A percentile compares a stretch with the other conserved stretches of the same genome.
These are phyloP conservation scores for Merluccius polli DNA, from an alignment of 2,797 vertebrate species.

Conservation along the genomic window DNA sequence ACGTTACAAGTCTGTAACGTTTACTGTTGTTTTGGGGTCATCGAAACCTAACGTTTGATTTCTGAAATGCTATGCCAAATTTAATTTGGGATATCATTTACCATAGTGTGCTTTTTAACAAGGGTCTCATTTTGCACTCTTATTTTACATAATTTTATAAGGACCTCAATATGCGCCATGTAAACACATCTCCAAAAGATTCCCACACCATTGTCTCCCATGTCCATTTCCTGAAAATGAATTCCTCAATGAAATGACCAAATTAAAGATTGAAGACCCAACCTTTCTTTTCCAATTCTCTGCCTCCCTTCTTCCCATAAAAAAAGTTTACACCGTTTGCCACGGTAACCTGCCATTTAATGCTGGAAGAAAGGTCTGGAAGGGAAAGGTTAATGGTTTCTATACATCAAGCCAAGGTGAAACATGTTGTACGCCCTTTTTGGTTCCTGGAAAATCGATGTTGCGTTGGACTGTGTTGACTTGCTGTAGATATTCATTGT, in stretches of 20 bases:
- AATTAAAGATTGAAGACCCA: neutral
- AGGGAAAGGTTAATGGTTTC: slow-evolving; percentile 24
- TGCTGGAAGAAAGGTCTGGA: neutral
- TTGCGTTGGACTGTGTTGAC: neutral
- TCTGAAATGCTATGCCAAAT: too few relatives aligned
- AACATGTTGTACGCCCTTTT: neutral
- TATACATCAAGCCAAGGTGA: slow-evolving; percentile 2
- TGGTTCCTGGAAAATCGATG: slow-evolving; percentile 25
- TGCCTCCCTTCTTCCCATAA: neutral
- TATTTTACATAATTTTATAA: too few relatives aligned
- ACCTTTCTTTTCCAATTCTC: slow-evolving; percentile 4
- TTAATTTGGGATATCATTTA: too few relatives aligned
- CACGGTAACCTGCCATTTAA: neutral
- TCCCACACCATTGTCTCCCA: neutral
- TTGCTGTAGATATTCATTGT: neutral
- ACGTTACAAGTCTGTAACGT: too few relatives aligned
- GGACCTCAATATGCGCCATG: too few relatives aligned
- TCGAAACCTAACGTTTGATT: too few relatives aligned
- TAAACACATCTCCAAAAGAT: too few relatives aligned
- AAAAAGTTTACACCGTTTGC: neutral
- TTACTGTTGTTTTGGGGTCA: neutral
- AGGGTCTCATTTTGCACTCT: too few relatives aligned
- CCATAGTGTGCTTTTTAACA: too few relatives aligned
- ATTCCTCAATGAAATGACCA: neutral
- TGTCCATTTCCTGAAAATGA: neutral